phyloP scores from a whole-genome alignment of 2,888 invertebrate genomes.

The Osmoderma eremita region DNA sequence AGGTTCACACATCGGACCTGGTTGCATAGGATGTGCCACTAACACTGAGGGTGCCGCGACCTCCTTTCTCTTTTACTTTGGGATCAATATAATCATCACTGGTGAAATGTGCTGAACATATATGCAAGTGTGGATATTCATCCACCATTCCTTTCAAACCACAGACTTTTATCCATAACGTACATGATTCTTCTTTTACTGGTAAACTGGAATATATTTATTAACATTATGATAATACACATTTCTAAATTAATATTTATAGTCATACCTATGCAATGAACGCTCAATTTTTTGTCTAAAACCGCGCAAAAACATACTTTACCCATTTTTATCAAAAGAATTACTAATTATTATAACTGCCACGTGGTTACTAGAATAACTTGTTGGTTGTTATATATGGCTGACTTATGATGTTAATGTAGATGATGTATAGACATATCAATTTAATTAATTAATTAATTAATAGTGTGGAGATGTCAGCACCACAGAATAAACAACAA shows the following conservation, averaged over 20 bases:
- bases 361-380: too few relatives aligned
- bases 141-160: neutral
- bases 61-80: neutral
- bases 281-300: neutral
- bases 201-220: neutral
- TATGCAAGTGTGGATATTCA: neutral
- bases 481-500: too few relatives aligned
- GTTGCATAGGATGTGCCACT: neutral
- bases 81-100: neutral
- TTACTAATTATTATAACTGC: neutral
- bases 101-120: neutral
- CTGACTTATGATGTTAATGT: too few relatives aligned
- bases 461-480: too few relatives aligned
- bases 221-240: neutral
- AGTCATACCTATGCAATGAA: neutral
- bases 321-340: neutral
- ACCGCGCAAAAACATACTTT: neutral
- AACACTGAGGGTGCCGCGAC: neutral
- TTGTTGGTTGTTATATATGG: too few relatives aligned
- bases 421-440: too few relatives aligned
- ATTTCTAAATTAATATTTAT: neutral
- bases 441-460: too few relatives aligned
- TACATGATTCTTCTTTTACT: neutral
- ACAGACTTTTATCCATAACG: neutral
- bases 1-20: neutral